Base-by-base conservation (phyloP, 2,888 invertebrate species). In the Elysia crispata region DNA sequence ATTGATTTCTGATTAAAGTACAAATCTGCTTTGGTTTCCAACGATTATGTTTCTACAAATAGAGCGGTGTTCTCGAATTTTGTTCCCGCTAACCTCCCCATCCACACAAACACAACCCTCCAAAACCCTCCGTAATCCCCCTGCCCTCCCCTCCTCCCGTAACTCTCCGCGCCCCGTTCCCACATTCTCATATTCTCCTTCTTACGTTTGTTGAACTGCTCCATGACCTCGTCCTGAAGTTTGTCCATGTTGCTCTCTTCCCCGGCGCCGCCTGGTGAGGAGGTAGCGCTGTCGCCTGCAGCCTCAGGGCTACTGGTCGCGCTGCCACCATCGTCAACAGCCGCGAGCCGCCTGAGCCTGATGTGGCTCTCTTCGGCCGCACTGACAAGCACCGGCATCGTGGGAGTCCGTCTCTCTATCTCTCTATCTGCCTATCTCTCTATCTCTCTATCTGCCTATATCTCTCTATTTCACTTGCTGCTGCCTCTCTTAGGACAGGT, bases 131-230 rank as follows among this genome's bases (percentile, higher is more conserved):
- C n/a, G n/a, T n/a, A n/a, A n/a, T n/a, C n/a, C n/a, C n/a, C n/a
- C n/a, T n/a, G n/a, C n/a, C n/a, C n/a, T n/a, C n/a, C n/a, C n/a
- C n/a, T n/a, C 18, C 25, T 57, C 28, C 20, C 6, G 28, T 50
- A 18, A n/a, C 25, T 20, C 6, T 41, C 28, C 70, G 30, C 18
- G 62, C 1, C 0, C 41, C 23, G 31, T 5, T 23, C 54, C 6
- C 18, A 33, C 18, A 31, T 18, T 11, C 41, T 11, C 41, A 3
- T 41, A 41, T 41, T 15, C 30, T 33, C 25, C 25, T 28, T 82
- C 87, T 85, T 84, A 89, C 89, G 82, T 79, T 86, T 86, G 57
- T 87, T 81, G 67, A 89, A 82, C 75, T 88, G 85, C 70, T 84
- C 86, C 83, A 87, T 85, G 5, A 88, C 81, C 78, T 86, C 84